Percentiles rank a stretch among this genome's conserved stretches.
Conservation (phyloP, 2,797 vertebrate species). For the Smutsia temminckii region DNA sequence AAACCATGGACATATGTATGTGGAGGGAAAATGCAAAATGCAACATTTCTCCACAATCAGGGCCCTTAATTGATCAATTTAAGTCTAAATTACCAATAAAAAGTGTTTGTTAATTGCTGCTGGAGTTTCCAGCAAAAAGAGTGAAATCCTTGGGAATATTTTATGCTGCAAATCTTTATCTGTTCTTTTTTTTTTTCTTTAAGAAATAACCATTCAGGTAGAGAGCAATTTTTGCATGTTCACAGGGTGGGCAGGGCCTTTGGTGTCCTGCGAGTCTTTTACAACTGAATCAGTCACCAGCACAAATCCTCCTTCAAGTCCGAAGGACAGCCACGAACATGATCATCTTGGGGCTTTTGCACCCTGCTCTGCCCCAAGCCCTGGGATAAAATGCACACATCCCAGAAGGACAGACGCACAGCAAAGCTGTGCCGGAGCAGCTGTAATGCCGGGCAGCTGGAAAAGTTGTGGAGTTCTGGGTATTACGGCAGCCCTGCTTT, state of each 20-base stretch:
- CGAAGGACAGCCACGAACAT: background rate
- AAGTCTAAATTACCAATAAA: background rate
- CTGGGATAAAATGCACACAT: background rate
- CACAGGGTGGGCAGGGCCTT: background rate
- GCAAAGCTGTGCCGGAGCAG: rapidly evolving
- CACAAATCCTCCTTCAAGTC: background rate
- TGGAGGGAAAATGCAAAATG: background rate
- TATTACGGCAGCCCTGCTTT: background rate
- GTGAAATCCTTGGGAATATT: background rate
- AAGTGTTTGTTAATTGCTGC: background rate
- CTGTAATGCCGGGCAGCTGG: rapidly evolving
- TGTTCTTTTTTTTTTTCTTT: background rate
- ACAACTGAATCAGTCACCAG: background rate
- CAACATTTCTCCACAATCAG: background rate
- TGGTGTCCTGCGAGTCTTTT: background rate
- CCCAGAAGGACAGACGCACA: rapidly evolving
- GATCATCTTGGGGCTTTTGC: rapidly evolving
- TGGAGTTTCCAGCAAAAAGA: background rate
- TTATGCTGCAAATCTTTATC: background rate
- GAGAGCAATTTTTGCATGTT: background rate
- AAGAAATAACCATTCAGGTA: background rate
- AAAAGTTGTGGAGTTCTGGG: background rate
- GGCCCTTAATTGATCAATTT: background rate
- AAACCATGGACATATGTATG: background rate
- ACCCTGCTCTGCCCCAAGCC: too few species aligned